Evolutionary conservation across 2,888 invertebrate genomes (phyloP), one percentile per base, ranked within the genome.

Genomic region (Aproaerema taeniolella): DNA sequence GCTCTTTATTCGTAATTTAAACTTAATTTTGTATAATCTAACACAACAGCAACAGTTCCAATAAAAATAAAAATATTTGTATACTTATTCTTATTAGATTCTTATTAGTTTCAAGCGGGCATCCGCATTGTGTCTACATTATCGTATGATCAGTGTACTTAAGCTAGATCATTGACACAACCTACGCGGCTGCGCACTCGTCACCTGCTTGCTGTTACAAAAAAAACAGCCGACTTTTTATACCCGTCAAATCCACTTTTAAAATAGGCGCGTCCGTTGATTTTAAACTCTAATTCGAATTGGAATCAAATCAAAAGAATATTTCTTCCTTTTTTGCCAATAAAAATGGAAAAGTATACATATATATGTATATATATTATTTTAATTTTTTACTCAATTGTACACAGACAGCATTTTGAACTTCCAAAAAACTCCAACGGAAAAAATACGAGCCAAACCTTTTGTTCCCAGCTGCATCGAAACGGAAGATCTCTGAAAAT

Each of bases 91-190:
- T n/a, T n/a, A n/a, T n/a, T n/a, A n/a, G n/a, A n/a, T n/a, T n/a
- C n/a, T n/a, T n/a, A n/a, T n/a, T n/a, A n/a, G n/a, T n/a, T n/a
- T n/a, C n/a, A n/a, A n/a, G n/a, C n/a, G n/a, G n/a, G n/a, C n/a
- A n/a, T n/a, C n/a, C n/a, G n/a, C n/a, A n/a, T n/a, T n/a, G n/a
- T n/a, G n/a, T n/a, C n/a, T n/a, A n/a, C n/a, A n/a, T n/a, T n/a
- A n/a, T n/a, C n/a, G n/a, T n/a, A n/a, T n/a, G n/a, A n/a, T n/a
- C n/a, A n/a, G n/a, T n/a, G n/a, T n/a, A n/a, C n/a, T n/a, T 80
- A 78, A 66, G 66, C 72, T 80, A 78, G 86, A 83, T 74, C 86
- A 82, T 81, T 86, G 86, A 86, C 86, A 82, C 86, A 79, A 67
- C 82, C 83, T 79, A 86, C 85, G 67, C 80, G 71, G 53, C 64